These are phyloP conservation scores for Nerophis ophidion DNA, from an alignment of 2,113 vertebrate genomes.

Conservation along the genomic window DNA sequence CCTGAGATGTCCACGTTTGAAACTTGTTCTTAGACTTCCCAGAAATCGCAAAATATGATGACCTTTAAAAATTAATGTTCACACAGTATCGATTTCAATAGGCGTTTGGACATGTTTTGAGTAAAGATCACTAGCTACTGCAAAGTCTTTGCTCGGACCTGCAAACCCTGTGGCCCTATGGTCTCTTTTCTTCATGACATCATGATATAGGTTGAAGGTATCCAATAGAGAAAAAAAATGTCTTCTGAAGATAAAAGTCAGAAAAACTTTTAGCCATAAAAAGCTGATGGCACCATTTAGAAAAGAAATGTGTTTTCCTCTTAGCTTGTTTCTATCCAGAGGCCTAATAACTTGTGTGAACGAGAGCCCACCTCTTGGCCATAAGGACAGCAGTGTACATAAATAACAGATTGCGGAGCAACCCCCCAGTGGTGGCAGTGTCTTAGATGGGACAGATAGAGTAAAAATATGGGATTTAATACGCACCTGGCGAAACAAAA, in stretches of 20 bases:
- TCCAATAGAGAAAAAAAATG: constrained; percentile 28
- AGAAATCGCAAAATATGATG: constrained; percentile 5
- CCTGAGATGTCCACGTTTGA: constrained; percentile 30
- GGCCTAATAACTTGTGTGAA: constrained; percentile 62
- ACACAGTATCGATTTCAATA: constrained; percentile 7
- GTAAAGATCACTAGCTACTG: constrained; percentile 4
- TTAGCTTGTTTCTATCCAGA: constrained; percentile 39
- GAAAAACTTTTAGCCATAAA: constrained; percentile 48
- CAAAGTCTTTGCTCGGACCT: constrained; percentile 23
- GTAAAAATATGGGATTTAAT: constrained; percentile 45
- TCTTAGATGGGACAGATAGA: constrained; percentile 63
- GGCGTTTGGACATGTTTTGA: constrained; percentile 25
- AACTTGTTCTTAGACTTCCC: constrained; percentile 25
- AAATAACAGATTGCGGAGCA: constrained; percentile 68
- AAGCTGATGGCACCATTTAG: constrained; percentile 51
- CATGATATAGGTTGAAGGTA: constrained; percentile 35
- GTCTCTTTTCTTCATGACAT: constrained; percentile 34
- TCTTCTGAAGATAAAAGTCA: constrained; percentile 35
- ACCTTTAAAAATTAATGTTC: constrained; percentile 15
- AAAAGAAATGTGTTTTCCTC: constrained; percentile 60
- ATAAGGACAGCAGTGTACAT: constrained; percentile 75
- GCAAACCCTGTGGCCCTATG: constrained; percentile 17
- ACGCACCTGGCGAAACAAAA: constrained; percentile 50
- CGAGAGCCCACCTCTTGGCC: constrained; percentile 68
- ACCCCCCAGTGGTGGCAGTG: constrained; percentile 64